A percentile compares a stretch with the other conserved stretches of the same genome.
Evolutionary conservation across 2,113 vertebrate species (phyloP).

Genomic region (Notarius lentiginosus): DNA sequence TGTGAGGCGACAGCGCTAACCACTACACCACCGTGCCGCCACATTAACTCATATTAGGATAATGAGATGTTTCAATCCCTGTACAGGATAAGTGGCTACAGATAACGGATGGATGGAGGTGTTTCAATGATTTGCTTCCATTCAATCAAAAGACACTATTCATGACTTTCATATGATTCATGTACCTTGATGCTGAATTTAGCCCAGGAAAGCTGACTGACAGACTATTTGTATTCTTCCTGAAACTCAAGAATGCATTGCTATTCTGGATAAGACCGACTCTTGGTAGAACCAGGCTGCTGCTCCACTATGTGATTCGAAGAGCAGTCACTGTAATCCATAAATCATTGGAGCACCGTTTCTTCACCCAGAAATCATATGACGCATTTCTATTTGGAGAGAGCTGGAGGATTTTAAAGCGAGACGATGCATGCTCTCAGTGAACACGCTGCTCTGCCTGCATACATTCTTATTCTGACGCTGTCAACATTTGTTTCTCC

Average conservation of each 20-base stretch:
- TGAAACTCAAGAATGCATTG: constrained; percentile 33
- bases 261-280: constrained; percentile 28
- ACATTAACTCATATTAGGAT: not conserved
- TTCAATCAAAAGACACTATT: not conserved
- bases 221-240: constrained; percentile 33
- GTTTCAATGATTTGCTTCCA: not conserved
- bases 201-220: constrained; percentile 19
- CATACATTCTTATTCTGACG: constrained; percentile 41
- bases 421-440: not conserved
- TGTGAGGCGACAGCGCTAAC: no score
- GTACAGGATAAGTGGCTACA: no score
- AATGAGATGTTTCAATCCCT: not conserved
- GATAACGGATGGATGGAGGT: no score
- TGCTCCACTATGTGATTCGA: constrained; percentile 24
- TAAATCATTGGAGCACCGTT: constrained; percentile 41
- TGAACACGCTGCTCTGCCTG: constrained; percentile 24
- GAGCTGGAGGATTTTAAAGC: constrained; percentile 22
- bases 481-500: constrained; percentile 45
- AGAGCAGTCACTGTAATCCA: constrained; percentile 41
- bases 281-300: constrained; percentile 19
- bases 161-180: not conserved
- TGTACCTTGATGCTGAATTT: not conserved
- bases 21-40: no score
- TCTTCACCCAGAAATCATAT: constrained; percentile 39
- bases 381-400: constrained; percentile 27